Evolutionary conservation across 2,888 invertebrate genomes (phyloP).

Genomic region (Acronicta leporina): DNA sequence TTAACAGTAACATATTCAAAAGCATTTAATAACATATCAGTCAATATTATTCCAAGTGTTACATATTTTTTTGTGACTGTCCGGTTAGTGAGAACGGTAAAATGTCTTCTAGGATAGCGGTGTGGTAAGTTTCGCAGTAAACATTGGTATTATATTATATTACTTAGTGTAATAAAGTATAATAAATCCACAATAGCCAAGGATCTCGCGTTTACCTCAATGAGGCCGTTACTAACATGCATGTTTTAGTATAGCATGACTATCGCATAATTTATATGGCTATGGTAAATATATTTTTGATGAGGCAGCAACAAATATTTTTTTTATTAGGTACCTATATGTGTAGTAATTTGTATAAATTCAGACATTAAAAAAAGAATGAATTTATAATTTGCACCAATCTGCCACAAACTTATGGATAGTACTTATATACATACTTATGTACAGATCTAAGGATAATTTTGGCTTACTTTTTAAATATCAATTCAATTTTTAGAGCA

Average conservation of each 20-base stretch:
- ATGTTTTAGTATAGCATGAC: constrained; percentile 1
- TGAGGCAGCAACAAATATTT: not conserved
- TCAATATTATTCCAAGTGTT: constrained; percentile 29
- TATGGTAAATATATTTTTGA: not conserved
- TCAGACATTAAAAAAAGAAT: no score
- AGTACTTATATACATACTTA: no score
- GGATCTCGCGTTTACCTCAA: constrained; percentile 14
- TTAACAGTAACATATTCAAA: constrained; percentile 10
- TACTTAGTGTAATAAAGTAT: constrained; percentile 1
- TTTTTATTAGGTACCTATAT: not conserved
- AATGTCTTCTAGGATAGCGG: constrained; percentile 44
- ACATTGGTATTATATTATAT: constrained; percentile 12
- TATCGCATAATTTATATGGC: constrained; percentile 12
- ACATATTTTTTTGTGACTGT: constrained; percentile 20
- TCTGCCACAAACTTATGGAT: no score
- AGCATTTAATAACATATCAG: constrained; percentile 39
- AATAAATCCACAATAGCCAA: not conserved
- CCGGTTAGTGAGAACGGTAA: constrained; percentile 7
- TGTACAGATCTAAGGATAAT: no score
- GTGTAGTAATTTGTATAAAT: no score
- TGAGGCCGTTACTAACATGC: not conserved
- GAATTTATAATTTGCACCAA: no score
- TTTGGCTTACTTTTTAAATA: no score
- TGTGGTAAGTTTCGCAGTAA: constrained; percentile 48
- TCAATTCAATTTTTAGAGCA: no score